phyloP scores from a whole-genome alignment of 2,888 invertebrate species.

The Eupithecia subfuscata region DNA sequence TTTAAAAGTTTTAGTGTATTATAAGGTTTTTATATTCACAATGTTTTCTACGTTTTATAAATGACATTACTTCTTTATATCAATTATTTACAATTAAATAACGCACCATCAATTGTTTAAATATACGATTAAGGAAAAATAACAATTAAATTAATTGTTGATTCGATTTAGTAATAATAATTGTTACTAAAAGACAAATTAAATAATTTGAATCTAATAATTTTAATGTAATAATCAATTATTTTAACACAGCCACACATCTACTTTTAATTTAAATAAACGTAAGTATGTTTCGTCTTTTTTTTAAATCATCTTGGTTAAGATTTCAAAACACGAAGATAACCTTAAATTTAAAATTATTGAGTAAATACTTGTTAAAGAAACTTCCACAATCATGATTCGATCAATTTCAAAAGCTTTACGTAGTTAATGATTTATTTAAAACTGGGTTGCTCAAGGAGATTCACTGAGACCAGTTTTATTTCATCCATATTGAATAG shows the following conservation, averaged over 20 bases:
- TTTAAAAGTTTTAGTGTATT: not conserved
- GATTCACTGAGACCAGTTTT: not conserved
- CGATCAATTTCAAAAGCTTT: not conserved
- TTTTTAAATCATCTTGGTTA: not conserved
- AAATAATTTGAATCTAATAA: not conserved
- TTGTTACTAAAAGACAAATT: not conserved
- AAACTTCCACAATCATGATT: not conserved
- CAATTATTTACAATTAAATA: slow-evolving; percentile 36
- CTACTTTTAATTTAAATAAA: not conserved
- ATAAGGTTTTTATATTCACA: slow-evolving; percentile 28
- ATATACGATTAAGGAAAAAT: slow-evolving; percentile 24
- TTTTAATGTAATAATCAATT: not conserved
- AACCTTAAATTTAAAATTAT: not conserved
- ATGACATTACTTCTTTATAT: slow-evolving; percentile 39
- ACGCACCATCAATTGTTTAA: slow-evolving; percentile 41
- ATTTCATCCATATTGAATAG: not conserved
- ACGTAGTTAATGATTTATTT: not conserved
- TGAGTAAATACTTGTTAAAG: not conserved
- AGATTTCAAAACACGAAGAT: not conserved
- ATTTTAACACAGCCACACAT: not conserved
- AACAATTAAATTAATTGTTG: not conserved
- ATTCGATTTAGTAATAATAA: not conserved
- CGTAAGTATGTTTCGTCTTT: not conserved
- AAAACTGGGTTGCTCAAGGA: not conserved
- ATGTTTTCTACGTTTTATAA: slow-evolving; percentile 37